Evolutionary conservation across 2,888 invertebrate species (phyloP), one percentile per base, ranked within the genome.

Genomic region (Drosophila subsilvestris): DNA sequence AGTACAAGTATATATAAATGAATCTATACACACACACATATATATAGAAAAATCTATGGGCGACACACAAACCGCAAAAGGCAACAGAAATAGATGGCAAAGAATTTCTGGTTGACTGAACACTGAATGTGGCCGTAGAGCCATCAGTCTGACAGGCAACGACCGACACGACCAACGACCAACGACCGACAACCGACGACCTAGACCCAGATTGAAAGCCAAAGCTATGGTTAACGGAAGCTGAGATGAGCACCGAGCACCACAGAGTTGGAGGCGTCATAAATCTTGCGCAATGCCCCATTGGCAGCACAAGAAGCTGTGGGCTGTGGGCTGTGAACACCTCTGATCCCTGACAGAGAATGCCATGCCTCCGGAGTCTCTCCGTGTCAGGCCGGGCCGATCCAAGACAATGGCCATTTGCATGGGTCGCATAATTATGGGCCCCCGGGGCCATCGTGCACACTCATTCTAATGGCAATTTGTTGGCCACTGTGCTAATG

Each of bases 241-340:
- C 60, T 59, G 51, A 53, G 51, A 37, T 37, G 37, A 37, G 37
- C 37, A 37, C 2, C 32, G 32, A 32, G 10, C 49, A 51, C 29
- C 22, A 37, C 18, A 17, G 17, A 20, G 32, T 57, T 37, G 61
- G 63, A 85, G 87, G 87, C 82, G 86, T 75, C 79, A 84, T 84
- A 85, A 84, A 84, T 84, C 85, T 87, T 83, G 82, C 75, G 79
- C 79, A 87, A 87, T 73, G 87, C 59, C 86, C 82, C 87, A 83
- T 87, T 82, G 85, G 75, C 68, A 62, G 48, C 70, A 59, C 73
- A 68, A 37, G 37, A 37, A 5, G 14, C 37, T 63, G 60, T 66
- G 66, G 74, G 29, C 55, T 66, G 63, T 71, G 48, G 44, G 27
- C 75, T 70, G 80, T 72, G 72, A 73, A 85, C 74, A 76, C 71